These are phyloP conservation scores for Epistrophella euchroma DNA, from an alignment of 2,888 invertebrate species.

Conservation along the genomic window DNA sequence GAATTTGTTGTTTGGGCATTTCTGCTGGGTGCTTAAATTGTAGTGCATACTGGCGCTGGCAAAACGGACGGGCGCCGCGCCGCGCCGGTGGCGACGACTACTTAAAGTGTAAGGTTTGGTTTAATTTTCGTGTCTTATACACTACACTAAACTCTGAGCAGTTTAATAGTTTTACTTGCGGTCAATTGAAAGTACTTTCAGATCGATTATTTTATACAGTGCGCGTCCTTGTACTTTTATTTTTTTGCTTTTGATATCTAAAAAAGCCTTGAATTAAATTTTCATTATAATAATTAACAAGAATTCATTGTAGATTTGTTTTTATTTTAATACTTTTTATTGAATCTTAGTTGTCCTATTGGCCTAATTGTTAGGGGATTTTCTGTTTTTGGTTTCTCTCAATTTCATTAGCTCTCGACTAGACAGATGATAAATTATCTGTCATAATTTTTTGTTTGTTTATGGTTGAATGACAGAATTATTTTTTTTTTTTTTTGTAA, in stretches of 20 bases:
- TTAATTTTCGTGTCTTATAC: background rate
- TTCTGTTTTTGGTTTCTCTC: background rate
- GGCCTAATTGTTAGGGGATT: conserved; percentile 4
- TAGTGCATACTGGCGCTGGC: background rate
- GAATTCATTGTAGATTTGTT: background rate
- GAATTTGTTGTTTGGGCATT: conserved; percentile 16
- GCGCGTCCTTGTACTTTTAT: conserved; percentile 8
- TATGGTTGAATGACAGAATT: background rate
- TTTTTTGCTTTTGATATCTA: background rate
- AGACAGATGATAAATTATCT: conserved; percentile 32
- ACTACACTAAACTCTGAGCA: background rate
- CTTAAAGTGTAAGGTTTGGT: conserved; percentile 2
- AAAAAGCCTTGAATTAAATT: conserved; percentile 24
- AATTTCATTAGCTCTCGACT: conserved; percentile 11
- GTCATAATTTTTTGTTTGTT: background rate
- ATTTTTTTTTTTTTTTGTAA: background rate
- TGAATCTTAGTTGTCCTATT: background rate
- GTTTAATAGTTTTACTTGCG: background rate
- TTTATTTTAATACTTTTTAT: background rate
- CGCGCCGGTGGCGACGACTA: background rate
- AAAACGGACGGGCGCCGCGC: too few species aligned
- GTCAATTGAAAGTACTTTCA: conserved; percentile 24
- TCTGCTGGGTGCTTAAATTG: background rate
- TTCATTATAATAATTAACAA: background rate
- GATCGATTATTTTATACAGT: background rate